Evolutionary conservation across 35 echinoderm and acorn worm genomes (phyloP).

Genomic region (Strongylocentrotus purpuratus): DNA sequence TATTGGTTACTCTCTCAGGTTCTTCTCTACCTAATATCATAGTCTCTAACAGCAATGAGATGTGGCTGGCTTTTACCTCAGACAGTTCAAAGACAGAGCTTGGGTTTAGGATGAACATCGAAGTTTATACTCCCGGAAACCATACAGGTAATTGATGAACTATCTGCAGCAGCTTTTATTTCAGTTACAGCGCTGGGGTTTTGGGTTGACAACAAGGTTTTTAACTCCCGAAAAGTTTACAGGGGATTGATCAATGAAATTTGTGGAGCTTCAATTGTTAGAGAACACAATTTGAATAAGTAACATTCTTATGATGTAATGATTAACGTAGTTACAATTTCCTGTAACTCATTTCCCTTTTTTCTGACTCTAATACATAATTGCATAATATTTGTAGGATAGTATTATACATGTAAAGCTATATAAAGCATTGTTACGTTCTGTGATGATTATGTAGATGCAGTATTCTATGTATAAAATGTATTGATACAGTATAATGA

Average conservation of each 20-base stretch:
- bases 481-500: too few species aligned
- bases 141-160: not conserved
- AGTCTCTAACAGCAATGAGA: not conserved
- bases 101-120: not conserved
- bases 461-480: too few species aligned
- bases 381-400: too few species aligned
- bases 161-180: not conserved
- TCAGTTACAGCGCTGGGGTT: not conserved
- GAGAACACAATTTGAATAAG: too few species aligned
- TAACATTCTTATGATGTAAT: too few species aligned
- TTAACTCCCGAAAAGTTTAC: not conserved
- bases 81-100: not conserved
- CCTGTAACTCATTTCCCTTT: too few species aligned
- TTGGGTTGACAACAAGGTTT: not conserved
- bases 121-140: not conserved
- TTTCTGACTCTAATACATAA: too few species aligned
- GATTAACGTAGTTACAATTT: too few species aligned
- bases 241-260: not conserved
- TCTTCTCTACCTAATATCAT: not conserved
- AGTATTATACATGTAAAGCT: too few species aligned
- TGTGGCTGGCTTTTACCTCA: constrained; percentile 23
- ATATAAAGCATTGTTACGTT: too few species aligned
- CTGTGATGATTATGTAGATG: too few species aligned
- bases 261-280: too few species aligned
- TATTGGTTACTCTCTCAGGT: not conserved